These are phyloP conservation scores for Ephialtes manifestator DNA, from an alignment of 2,888 invertebrate genomes.

Conservation along the genomic window DNA sequence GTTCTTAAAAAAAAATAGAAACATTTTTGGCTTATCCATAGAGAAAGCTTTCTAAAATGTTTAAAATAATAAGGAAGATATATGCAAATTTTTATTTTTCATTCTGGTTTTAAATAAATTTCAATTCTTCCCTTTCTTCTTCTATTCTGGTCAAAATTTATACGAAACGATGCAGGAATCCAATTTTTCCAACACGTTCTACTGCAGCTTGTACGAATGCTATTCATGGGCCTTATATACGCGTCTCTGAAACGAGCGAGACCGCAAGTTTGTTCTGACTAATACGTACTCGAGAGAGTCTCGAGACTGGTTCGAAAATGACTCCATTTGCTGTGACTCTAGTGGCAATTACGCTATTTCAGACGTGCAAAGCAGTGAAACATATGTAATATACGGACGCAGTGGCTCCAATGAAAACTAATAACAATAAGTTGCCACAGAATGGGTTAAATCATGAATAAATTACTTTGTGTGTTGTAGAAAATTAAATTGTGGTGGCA, in stretches of 20 bases:
- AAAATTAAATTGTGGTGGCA: too few relatives aligned
- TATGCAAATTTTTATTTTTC: too few relatives aligned
- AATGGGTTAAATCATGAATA: neutral
- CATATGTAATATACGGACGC: neutral
- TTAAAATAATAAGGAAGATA: too few relatives aligned
- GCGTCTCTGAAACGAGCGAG: neutral
- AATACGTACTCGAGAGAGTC: slow-evolving; percentile 12
- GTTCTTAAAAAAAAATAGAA: too few relatives aligned
- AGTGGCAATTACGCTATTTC: slow-evolving; percentile 15
- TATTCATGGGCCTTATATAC: neutral
- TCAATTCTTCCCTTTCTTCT: neutral
- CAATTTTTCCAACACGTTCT: neutral
- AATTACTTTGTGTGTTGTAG: neutral
- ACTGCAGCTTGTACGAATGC: neutral
- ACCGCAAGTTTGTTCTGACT: neutral
- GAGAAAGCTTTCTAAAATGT: too few relatives aligned
- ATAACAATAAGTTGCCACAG: neutral
- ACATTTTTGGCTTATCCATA: too few relatives aligned
- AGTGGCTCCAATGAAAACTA: neutral
- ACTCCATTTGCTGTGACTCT: neutral
- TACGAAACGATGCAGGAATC: slow-evolving; percentile 17
- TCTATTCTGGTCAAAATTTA: slow-evolving; percentile 5
- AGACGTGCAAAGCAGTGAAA: neutral
- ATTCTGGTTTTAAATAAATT: too few relatives aligned
- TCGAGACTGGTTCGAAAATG: neutral